phyloP scores from a whole-genome alignment of 2,888 invertebrate species.

The Pseudanteris insignis region DNA sequence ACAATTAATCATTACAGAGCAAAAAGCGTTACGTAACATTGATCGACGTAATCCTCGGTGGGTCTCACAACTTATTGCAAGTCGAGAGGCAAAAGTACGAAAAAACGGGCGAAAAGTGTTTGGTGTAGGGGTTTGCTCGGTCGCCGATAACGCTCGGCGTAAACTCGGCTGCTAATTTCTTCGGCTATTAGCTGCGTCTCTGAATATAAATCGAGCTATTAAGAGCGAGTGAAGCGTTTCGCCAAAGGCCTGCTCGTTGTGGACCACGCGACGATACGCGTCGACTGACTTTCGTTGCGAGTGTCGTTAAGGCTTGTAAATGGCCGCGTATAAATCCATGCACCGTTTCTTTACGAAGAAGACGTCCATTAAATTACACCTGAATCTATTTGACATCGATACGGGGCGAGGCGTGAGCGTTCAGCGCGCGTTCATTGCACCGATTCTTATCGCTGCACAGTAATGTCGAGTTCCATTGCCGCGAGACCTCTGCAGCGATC shows the following conservation, averaged over 20 bases:
- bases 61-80: no score
- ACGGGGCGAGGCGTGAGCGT: no score
- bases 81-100: no score
- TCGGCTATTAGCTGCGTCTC: constrained; percentile 57
- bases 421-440: constrained; percentile 10
- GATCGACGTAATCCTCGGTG: no score
- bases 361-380: constrained; percentile 34
- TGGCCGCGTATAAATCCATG: constrained; percentile 29
- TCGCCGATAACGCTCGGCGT: constrained; percentile 45
- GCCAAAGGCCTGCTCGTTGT: constrained; percentile 30
- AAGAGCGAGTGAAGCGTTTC: constrained; percentile 46
- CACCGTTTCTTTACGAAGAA: constrained; percentile 23
- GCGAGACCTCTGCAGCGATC: constrained; percentile 15
- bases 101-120: constrained; percentile 11
- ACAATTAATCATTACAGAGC: not conserved
- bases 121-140: no score
- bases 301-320: constrained; percentile 34
- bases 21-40: no score
- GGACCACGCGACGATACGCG: constrained; percentile 35
- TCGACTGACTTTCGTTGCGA: constrained; percentile 31
- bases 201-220: constrained; percentile 61
- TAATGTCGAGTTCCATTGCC: constrained; percentile 30
- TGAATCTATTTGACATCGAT: constrained; percentile 26
- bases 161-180: constrained; percentile 58
- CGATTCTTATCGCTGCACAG: constrained; percentile 30